Percentiles rank a stretch among this genome's conserved stretches.
Conservation (phyloP, 2,113 vertebrate genomes). For the Nothobranchius kuhntae region DNA sequence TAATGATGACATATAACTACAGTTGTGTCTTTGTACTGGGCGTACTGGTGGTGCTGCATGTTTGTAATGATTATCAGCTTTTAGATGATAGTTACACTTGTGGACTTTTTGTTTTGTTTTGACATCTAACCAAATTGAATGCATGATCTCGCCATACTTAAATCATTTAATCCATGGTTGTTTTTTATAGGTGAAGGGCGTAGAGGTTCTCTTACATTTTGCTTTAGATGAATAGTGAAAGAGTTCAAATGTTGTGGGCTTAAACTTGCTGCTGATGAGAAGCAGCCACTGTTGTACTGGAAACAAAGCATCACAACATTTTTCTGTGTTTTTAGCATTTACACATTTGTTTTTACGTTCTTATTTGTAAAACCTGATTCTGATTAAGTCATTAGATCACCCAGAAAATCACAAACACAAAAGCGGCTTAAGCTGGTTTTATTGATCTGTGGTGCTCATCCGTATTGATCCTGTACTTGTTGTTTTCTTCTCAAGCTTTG, state of each 20-base stretch:
- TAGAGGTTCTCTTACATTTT: too few species aligned
- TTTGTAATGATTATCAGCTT: neutral
- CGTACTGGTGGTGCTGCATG: conserved; percentile 29
- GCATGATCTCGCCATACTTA: neutral
- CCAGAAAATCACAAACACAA: neutral
- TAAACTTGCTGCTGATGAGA: too few species aligned
- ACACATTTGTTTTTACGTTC: neutral
- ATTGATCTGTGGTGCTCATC: neutral
- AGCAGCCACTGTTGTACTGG: too few species aligned
- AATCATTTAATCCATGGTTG: too few species aligned
- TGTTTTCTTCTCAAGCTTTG: neutral
- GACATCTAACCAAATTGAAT: conserved; percentile 7
- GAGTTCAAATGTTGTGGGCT: too few species aligned
- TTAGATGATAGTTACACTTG: neutral
- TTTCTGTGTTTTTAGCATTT: too few species aligned
- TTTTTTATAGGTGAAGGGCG: too few species aligned
- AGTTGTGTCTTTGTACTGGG: neutral
- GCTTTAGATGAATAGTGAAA: too few species aligned
- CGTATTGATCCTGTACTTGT: conserved; percentile 4
- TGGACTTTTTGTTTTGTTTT: neutral
- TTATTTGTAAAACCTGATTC: neutral
- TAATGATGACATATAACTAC: neutral
- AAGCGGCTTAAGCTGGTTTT: conserved; percentile 17
- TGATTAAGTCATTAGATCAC: neutral
- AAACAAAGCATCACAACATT: too few species aligned